Evolutionary conservation across 2,113 vertebrate species (phyloP).

Genomic region (Carollia perspicillata): DNA sequence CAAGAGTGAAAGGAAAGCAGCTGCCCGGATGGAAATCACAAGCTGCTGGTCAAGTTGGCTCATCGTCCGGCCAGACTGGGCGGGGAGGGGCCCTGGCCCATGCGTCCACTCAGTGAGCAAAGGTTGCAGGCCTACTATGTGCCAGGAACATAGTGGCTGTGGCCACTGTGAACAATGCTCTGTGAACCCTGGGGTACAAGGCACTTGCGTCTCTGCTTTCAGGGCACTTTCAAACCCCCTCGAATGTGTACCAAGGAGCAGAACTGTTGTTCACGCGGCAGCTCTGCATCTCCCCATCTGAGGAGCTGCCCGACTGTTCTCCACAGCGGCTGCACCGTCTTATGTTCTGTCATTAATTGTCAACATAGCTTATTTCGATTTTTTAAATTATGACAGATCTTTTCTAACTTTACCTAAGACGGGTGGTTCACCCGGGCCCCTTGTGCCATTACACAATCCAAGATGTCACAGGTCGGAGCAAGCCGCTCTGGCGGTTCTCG

Average conservation of each 20-base stretch:
- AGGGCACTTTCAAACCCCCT: not conserved
- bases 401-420: not conserved
- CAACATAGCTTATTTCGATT: not conserved
- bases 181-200: no score
- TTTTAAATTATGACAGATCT: not conserved
- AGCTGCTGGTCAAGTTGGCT: not conserved
- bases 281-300: not conserved
- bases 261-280: not conserved
- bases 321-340: not conserved
- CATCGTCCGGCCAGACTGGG: accelerated
- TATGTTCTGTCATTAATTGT: not conserved
- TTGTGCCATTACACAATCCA: not conserved
- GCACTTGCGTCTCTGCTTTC: not conserved
- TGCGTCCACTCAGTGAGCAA: not conserved
- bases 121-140: not conserved
- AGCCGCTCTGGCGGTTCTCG: not conserved
- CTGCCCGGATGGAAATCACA: accelerated
- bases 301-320: not conserved
- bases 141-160: not conserved
- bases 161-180: not conserved
- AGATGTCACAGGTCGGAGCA: not conserved
- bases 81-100: not conserved
- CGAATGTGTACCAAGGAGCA: not conserved
- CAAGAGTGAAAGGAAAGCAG: not conserved
- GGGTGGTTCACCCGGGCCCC: accelerated